These are phyloP conservation scores for Agrilus mali DNA, from an alignment of 2,888 invertebrate genomes.

Conservation along the genomic window DNA sequence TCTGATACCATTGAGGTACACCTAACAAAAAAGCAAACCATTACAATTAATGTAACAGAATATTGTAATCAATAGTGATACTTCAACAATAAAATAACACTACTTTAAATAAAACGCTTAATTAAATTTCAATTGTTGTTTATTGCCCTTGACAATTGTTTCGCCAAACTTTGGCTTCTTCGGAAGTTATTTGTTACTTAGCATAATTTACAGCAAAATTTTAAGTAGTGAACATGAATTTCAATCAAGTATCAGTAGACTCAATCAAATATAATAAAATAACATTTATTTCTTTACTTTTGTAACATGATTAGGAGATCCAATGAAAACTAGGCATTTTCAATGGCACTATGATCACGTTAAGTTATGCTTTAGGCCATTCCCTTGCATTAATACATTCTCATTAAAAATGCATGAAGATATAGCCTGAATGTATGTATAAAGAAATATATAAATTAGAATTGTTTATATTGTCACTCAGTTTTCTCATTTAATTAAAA, in stretches of 20 bases:
- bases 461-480: no score
- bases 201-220: no score
- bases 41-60: not conserved
- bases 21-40: conserved; percentile 34
- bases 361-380: conserved; percentile 10
- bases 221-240: no score
- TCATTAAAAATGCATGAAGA: not conserved
- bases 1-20: conserved; percentile 96
- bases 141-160: no score
- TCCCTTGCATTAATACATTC: not conserved
- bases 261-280: no score
- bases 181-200: no score
- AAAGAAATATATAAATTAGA: conserved; percentile 5
- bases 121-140: no score
- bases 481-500: no score
- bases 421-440: conserved; percentile 1
- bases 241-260: no score
- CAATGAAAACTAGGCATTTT: conserved; percentile 1
- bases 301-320: conserved; percentile 18
- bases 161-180: no score
- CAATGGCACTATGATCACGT: conserved; percentile 19
- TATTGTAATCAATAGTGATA: not conserved
- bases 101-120: no score
- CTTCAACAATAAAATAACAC: not conserved
- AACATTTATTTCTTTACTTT: not conserved